phyloP scores from a whole-genome alignment of 2,888 invertebrate species.

The Cryptocephalus moraei region DNA sequence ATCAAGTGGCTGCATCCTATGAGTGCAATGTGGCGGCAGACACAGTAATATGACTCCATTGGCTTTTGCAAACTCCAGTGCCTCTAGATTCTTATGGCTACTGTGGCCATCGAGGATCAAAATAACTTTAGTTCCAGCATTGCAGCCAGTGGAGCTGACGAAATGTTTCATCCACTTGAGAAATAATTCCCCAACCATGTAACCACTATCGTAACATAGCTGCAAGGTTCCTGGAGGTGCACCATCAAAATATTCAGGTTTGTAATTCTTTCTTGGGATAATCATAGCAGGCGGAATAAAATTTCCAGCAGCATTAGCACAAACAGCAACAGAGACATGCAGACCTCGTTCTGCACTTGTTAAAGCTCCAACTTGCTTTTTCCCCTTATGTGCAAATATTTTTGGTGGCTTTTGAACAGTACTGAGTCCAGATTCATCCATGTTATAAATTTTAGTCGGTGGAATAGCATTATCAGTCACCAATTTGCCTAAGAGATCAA shows the following conservation, averaged over 20 bases:
- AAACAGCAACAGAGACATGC: neutral
- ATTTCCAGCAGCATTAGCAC: neutral
- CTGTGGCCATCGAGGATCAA: no score
- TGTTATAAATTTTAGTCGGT: conserved; percentile 5
- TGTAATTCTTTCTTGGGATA: neutral
- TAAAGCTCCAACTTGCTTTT: conserved; percentile 11
- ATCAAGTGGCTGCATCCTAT: no score
- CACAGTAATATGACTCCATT: no score
- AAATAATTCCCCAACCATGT: no score
- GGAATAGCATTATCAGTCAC: neutral
- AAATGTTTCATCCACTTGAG: no score
- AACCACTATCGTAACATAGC: no score
- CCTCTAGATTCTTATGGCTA: no score
- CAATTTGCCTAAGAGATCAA: neutral
- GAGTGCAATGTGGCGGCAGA: no score
- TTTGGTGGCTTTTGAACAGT: conserved; percentile 9
- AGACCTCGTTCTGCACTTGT: neutral
- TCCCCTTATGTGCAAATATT: conserved; percentile 6
- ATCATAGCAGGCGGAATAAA: neutral
- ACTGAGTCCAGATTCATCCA: conserved; percentile 9
- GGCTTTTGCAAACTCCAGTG: no score
- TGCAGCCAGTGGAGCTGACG: no score
- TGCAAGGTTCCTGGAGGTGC: no score
- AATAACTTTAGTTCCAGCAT: no score
- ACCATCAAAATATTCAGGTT: neutral